phyloP scores from a whole-genome alignment of 1,140 invertebrate genomes.

The Drosophila pseudoobscura region DNA sequence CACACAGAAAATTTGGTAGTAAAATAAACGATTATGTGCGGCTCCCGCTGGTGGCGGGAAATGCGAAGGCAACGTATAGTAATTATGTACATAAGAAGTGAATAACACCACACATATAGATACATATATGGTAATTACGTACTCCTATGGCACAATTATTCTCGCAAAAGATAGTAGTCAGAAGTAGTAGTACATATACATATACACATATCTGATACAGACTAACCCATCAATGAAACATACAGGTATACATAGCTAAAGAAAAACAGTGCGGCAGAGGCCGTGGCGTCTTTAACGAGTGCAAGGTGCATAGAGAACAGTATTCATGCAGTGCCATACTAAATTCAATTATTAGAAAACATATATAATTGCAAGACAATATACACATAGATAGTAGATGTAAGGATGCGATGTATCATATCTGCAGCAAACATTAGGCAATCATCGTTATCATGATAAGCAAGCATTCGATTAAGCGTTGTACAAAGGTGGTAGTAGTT shows the following conservation, averaged over 20 bases:
- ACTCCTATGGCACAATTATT: too few relatives aligned
- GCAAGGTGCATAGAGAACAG: constrained; percentile 3
- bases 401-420: constrained; percentile 1
- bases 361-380: constrained; percentile 1
- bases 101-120: too few relatives aligned
- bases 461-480: constrained; percentile 1
- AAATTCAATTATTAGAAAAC: constrained; percentile 45
- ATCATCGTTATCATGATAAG: background rate
- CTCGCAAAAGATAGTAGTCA: too few relatives aligned
- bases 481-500: background rate
- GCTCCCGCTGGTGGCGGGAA: too few relatives aligned
- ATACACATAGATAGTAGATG: background rate
- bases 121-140: too few relatives aligned
- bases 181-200: too few relatives aligned
- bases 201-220: too few relatives aligned
- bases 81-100: too few relatives aligned
- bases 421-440: constrained; percentile 2
- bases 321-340: constrained; percentile 21
- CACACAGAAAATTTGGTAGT: constrained; percentile 24
- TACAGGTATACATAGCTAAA: too few relatives aligned
- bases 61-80: background rate
- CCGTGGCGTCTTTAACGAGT: too few relatives aligned
- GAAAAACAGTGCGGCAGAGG: too few relatives aligned
- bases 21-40: background rate
- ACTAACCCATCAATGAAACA: too few relatives aligned